Evolutionary conservation across 2,113 vertebrate species (phyloP).

Genomic region (Barbus barbus): DNA sequence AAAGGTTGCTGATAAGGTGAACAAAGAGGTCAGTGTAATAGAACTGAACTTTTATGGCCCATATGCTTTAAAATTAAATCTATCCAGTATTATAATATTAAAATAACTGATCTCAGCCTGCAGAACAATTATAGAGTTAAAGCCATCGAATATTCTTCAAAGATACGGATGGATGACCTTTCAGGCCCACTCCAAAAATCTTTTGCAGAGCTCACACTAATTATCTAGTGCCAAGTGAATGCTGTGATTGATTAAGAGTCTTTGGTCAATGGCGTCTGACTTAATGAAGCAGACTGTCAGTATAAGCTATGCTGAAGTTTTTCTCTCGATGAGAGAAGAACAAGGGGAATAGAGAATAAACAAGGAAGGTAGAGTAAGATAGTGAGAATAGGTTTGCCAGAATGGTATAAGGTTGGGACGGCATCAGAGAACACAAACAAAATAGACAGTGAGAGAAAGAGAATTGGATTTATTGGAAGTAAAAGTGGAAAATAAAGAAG

Average conservation of each 20-base stretch:
- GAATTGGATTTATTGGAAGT: background rate
- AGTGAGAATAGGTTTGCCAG: constrained; percentile 20
- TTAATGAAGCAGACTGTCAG: constrained; percentile 32
- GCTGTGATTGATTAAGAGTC: constrained; percentile 16
- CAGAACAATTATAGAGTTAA: constrained; percentile 14
- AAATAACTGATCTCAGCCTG: background rate
- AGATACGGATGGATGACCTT: background rate
- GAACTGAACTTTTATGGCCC: background rate
- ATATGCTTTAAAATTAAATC: background rate
- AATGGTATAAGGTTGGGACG: background rate
- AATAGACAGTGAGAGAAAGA: background rate
- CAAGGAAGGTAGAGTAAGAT: background rate
- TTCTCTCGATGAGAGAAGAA: constrained; percentile 1
- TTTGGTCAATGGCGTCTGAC: constrained; percentile 28
- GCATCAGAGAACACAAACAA: constrained; percentile 6
- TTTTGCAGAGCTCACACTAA: constrained; percentile 17
- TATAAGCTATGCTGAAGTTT: constrained; percentile 1
- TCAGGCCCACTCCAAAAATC: constrained; percentile 16
- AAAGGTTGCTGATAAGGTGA: constrained; percentile 3
- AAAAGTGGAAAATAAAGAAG: background rate
- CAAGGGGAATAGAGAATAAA: background rate
- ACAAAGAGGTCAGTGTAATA: constrained; percentile 15
- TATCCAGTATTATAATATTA: background rate
- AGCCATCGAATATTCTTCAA: constrained; percentile 23
- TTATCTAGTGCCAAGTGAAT: constrained; percentile 30